phyloP scores from a whole-genome alignment of 2,797 vertebrate species.

The Falco novaeseelandiae region DNA sequence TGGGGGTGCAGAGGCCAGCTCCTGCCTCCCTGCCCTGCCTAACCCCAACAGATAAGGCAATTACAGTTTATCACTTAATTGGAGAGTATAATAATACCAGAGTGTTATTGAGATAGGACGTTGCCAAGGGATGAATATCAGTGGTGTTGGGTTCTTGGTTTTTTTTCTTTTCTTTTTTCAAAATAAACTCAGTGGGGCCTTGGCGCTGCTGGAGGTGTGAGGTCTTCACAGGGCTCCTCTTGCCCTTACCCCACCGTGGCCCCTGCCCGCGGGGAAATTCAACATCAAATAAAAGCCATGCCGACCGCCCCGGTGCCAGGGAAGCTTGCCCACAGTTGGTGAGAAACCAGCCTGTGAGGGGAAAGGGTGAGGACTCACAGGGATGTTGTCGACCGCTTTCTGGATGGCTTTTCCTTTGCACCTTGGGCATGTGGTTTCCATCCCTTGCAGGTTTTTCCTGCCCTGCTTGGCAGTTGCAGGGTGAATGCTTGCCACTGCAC shows the following conservation, averaged over 20 bases:
- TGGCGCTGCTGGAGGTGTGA: not conserved
- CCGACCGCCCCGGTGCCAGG: not conserved
- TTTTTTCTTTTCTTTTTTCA: not conserved
- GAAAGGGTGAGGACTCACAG: not conserved
- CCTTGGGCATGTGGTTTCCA: not conserved
- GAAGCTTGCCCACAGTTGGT: not conserved
- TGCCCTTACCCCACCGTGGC: not conserved
- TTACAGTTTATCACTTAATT: slow-evolving; percentile 17
- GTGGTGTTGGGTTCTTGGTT: fast-evolving
- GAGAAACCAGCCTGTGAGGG: not conserved
- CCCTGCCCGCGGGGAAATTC: not conserved
- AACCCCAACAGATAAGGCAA: slow-evolving; percentile 17
- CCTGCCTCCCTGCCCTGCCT: not conserved
- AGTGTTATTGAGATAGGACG: not conserved
- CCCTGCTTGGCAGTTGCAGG: not conserved
- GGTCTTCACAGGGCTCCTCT: not conserved
- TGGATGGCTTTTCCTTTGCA: not conserved
- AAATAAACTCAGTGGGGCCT: fast-evolving
- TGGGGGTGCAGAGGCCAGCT: not conserved
- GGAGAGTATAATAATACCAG: not conserved
- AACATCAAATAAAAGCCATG: not conserved
- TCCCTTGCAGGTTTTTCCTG: not conserved
- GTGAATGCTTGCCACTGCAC: fast-evolving
- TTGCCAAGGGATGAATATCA: not conserved
- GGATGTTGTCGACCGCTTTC: not conserved